phyloP scores from a whole-genome alignment of 1,140 invertebrate species.

The Temnothorax longispinosus region DNA sequence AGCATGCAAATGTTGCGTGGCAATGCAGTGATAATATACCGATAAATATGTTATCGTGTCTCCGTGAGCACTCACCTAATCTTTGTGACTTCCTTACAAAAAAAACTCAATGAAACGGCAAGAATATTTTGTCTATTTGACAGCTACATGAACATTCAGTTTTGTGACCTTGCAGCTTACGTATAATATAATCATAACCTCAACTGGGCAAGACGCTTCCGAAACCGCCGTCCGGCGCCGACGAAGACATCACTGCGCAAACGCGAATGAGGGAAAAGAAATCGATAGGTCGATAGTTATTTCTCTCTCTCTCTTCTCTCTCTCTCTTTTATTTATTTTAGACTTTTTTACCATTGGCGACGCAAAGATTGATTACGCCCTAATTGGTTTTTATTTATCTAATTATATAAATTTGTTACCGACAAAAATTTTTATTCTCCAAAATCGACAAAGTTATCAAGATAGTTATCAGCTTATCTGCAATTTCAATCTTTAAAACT shows the following conservation, averaged over 20 bases:
- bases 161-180: conserved; percentile 36
- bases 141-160: conserved; percentile 69
- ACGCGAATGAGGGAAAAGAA: no score
- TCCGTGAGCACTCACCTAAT: conserved; percentile 50
- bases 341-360: no score
- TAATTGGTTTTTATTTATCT: no score
- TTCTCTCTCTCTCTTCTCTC: no score
- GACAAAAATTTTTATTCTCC: no score
- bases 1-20: neutral
- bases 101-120: conserved; percentile 64
- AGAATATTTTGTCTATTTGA: conserved; percentile 43
- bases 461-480: no score
- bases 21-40: neutral
- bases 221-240: neutral
- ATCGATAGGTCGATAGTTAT: no score
- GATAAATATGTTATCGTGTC: neutral
- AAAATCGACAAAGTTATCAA: neutral
- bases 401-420: no score
- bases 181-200: conserved; percentile 70
- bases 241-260: neutral
- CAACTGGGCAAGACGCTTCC: conserved; percentile 58
- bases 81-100: conserved; percentile 54
- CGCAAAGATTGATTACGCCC: no score
- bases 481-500: neutral
- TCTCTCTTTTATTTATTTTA: no score